phyloP scores from a whole-genome alignment of 2,797 vertebrate species.

The Phalanger gymnotis region DNA sequence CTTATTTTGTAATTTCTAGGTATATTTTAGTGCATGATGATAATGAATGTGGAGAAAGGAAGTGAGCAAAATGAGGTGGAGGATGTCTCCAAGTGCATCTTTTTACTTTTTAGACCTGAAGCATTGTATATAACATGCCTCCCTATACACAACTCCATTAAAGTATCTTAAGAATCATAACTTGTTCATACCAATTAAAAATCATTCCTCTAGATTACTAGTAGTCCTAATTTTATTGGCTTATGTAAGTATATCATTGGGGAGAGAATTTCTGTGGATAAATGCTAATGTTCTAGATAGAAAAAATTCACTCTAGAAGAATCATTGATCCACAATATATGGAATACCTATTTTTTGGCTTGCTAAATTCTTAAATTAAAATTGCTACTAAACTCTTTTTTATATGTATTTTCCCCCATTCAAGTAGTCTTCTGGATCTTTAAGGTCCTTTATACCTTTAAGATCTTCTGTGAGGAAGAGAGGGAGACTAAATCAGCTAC shows the following conservation, averaged over 20 bases:
- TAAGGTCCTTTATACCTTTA: not conserved
- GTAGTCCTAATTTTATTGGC: too few species aligned
- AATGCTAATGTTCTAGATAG: too few species aligned
- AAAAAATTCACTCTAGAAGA: too few species aligned
- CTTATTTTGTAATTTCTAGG: not conserved
- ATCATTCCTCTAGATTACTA: too few species aligned
- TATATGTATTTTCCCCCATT: not conserved
- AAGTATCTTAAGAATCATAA: not conserved
- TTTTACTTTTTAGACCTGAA: not conserved
- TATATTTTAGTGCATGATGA: too few species aligned
- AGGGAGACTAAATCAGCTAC: not conserved
- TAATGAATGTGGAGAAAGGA: not conserved
- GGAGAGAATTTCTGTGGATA: too few species aligned
- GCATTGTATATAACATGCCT: not conserved
- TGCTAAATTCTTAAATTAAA: not conserved
- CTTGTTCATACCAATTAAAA: not conserved
- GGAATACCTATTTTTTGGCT: not conserved
- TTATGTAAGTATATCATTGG: too few species aligned
- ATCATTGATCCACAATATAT: too few species aligned
- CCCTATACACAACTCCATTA: not conserved
- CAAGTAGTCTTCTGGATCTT: not conserved
- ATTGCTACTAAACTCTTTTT: not conserved
- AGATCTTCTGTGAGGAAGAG: not conserved
- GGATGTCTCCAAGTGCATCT: not conserved
- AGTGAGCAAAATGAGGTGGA: not conserved